Evolutionary conservation across 2,113 vertebrate genomes (phyloP), one percentile per base, ranked within the genome.

Genomic region (Laticauda laticaudata): DNA sequence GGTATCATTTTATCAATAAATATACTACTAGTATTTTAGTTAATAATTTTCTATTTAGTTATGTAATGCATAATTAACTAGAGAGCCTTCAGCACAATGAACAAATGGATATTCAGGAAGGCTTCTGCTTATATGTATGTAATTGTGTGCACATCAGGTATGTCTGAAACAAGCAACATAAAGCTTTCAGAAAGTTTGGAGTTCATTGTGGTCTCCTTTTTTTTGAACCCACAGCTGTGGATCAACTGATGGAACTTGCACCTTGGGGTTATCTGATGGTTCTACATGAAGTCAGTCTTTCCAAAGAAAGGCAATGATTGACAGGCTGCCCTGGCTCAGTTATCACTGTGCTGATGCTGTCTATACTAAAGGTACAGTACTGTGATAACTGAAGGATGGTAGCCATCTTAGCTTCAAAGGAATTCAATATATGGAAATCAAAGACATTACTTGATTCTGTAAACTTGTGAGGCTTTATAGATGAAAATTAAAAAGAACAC

Each of bases 311-410:
- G 89, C 3, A 48, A 94, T 97, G 98, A 98, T 97, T 98, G 98
- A 98, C 99, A 98, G 99, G 99, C 99, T 99, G 98, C 99, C 99
- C 99, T 99, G 98, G 99, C 99, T 99, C 99, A 99, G 99, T 99
- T 99, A 99, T 99, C 99, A 99, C 98, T 98, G 99, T 99, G 99
- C 99, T 99, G 99, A 99, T 99, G 99, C 99, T 99, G 99, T 99
- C 98, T 98, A 97, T 98, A 98, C 98, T 98, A 98, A 99, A 99
- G 99, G 99, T 99, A 99, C 99, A 99, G 99, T 99, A 99, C 99
- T 99, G 99, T 99, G 99, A 99, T 99, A 99, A 99, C 99, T 99
- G 99, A 99, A 99, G 99, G 99, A 99, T 99, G 99, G 99, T 98
- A 98, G 99, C 99, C 99, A 99, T 98, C 99, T 99, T 98, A 98